Conservation (phyloP, 2,113 vertebrate genomes). For the Mobula hypostoma region DNA sequence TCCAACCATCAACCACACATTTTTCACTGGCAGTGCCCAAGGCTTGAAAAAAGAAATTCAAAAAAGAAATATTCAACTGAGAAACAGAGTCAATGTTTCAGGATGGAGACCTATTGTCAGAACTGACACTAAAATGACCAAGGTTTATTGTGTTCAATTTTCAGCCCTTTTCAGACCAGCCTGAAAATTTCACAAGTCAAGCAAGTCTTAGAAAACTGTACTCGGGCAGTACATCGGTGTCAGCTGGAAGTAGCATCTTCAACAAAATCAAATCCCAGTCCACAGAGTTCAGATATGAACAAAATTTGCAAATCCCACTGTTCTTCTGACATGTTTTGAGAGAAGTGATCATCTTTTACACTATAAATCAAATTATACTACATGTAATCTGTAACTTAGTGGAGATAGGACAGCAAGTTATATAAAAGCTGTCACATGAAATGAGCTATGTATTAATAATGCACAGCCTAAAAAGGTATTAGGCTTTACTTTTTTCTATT, state of each 20-base stretch:
- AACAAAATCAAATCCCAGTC: not conserved
- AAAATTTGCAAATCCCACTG: not conserved
- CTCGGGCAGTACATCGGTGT: not conserved
- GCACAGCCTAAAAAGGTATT: not conserved
- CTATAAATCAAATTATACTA: not conserved
- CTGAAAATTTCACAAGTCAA: too few relatives aligned
- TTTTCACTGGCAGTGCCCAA: not conserved
- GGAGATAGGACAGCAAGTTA: not conserved
- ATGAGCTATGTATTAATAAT: not conserved
- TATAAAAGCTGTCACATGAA: not conserved
- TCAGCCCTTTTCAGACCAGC: not conserved
- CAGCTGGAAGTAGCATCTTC: not conserved
- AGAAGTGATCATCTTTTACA: too few relatives aligned
- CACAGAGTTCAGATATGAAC: not conserved
- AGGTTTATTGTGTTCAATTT: not conserved
- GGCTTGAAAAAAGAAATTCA: not conserved
- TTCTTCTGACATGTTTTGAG: not conserved
- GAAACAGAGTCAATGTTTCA: too few relatives aligned
- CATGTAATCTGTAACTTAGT: too few relatives aligned
- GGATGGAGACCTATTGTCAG: too few relatives aligned
- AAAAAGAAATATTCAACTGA: too few relatives aligned
- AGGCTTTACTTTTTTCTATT: not conserved
- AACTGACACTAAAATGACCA: too few relatives aligned
- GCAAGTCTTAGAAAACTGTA: not conserved
- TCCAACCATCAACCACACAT: not conserved